phyloP scores from a whole-genome alignment of 2,113 vertebrate genomes.

The Neodon shergylaensis region DNA sequence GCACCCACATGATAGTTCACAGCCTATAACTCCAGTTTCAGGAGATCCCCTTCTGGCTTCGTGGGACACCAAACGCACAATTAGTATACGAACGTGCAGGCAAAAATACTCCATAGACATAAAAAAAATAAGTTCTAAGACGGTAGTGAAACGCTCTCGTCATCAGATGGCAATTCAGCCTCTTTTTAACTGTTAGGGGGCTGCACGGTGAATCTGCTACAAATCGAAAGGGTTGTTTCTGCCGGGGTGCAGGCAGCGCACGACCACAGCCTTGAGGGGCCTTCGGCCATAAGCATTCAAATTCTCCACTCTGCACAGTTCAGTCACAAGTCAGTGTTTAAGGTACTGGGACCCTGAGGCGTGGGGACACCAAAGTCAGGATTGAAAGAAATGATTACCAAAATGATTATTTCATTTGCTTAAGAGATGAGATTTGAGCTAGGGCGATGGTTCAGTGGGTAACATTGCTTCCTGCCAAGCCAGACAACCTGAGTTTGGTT shows the following conservation, averaged over 20 bases:
- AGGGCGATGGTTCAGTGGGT: not conserved
- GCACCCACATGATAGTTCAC: not conserved
- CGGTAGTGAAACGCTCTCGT: not conserved
- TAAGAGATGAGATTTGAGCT: not conserved
- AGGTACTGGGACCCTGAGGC: not conserved
- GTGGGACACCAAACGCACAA: not conserved
- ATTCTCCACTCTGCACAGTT: not conserved
- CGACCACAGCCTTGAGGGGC: not conserved
- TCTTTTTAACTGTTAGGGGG: not conserved
- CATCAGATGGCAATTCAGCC: not conserved
- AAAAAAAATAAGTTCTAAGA: not conserved
- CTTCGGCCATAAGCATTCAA: not conserved
- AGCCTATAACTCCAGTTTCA: not conserved
- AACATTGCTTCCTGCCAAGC: not conserved
- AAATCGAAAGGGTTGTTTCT: not conserved
- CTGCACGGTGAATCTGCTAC: not conserved
- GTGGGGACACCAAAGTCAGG: not conserved
- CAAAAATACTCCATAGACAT: too few relatives aligned
- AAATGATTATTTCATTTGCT: slow-evolving; percentile 6
- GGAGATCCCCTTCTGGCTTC: not conserved
- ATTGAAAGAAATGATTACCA: not conserved
- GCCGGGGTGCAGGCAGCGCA: not conserved
- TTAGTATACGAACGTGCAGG: not conserved
- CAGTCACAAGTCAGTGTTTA: not conserved
- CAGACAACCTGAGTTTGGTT: too few relatives aligned